Base-by-base conservation (phyloP, 37 sponge, comb jelly and placozoan genomes). In the Amphimedon queenslandica region DNA sequence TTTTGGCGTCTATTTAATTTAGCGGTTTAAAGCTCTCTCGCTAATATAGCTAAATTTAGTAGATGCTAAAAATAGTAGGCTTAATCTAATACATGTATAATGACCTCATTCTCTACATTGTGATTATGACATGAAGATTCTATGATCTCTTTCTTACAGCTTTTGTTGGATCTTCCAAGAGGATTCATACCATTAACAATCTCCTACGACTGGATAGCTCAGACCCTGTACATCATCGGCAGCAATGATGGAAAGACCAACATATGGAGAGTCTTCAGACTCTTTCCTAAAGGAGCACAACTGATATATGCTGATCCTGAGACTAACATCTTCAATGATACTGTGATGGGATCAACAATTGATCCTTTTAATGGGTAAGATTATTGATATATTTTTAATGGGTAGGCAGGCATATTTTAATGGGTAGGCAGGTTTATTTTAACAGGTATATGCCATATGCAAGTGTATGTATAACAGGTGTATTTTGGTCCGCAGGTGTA, bases 351-450 rank as follows among this genome's bases (percentile, higher is more conserved):
- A 13, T 47, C 53, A n/a, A 60, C 21, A 11, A n/a, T 60, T 11
- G 21, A 60, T 60, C 61, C 61, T n/a, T 60, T 60, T n/a, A 60
- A n/a, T 25, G 61, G 61, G 61, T 60, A n/a, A 60, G 61, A 6
- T n/a, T 25, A 60, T 25, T n/a, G 13, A 47, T 13, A 47, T 47
- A 47, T 18, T 47, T 47, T 18, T 47, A 47, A 13, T 47, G 53
- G 53, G 13, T 13, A 47, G 8, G 13, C 13, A 13, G 53, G 53
- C 53, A 18, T 47, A 47, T 47, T 8, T 47, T 18, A 8, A 47
- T 47, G 53, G 8, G 13, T 13, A 47, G 8, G 53, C 13, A 47
- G 13, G 13, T 47, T 8, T 47, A 18, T 8, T 47, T 18, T 47
- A 47, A 13, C 53, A 13, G 53, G 53, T 47, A 13, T 47, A 47